phyloP scores from a whole-genome alignment of 1,140 invertebrate species.

The Drosophila orena region DNA sequence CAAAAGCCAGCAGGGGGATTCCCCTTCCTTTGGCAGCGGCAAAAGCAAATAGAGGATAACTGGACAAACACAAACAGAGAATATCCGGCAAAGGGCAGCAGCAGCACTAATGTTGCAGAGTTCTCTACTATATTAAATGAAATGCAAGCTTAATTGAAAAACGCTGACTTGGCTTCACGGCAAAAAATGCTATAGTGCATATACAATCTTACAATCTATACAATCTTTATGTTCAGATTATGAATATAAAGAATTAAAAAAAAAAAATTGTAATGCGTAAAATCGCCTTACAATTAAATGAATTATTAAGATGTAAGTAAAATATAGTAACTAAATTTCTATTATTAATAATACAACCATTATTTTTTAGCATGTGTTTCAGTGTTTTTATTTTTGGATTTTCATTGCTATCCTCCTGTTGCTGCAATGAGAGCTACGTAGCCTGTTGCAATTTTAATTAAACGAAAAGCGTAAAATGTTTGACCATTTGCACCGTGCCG shows the following conservation, averaged over 20 bases:
- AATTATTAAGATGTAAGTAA: too few relatives aligned
- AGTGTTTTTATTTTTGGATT: not conserved
- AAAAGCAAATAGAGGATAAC: constrained; percentile 56
- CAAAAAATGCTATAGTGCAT: not conserved
- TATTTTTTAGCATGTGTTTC: too few relatives aligned
- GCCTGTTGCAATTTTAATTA: constrained; percentile 81
- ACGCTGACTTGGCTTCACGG: constrained; percentile 40
- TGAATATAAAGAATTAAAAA: too few relatives aligned
- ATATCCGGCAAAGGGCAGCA: constrained; percentile 39
- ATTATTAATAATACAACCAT: too few relatives aligned
- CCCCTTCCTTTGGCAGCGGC: not conserved
- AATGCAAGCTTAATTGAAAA: constrained; percentile 81
- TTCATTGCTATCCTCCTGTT: constrained; percentile 11
- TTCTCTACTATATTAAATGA: constrained; percentile 52
- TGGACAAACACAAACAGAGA: constrained; percentile 28
- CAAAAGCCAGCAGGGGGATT: constrained; percentile 9
- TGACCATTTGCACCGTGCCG: constrained; percentile 54
- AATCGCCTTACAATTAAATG: too few relatives aligned
- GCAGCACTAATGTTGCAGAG: constrained; percentile 50
- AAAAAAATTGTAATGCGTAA: too few relatives aligned
- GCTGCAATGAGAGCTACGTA: constrained; percentile 25
- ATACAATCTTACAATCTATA: too few relatives aligned
- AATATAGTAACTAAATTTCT: too few relatives aligned
- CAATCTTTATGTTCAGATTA: too few relatives aligned
- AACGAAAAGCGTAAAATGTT: constrained; percentile 81